A percentile compares a stretch with the other conserved stretches of the same genome.
Conservation (phyloP, 2,113 vertebrate species). For the Rhegmatorhina hoffmannsi region DNA sequence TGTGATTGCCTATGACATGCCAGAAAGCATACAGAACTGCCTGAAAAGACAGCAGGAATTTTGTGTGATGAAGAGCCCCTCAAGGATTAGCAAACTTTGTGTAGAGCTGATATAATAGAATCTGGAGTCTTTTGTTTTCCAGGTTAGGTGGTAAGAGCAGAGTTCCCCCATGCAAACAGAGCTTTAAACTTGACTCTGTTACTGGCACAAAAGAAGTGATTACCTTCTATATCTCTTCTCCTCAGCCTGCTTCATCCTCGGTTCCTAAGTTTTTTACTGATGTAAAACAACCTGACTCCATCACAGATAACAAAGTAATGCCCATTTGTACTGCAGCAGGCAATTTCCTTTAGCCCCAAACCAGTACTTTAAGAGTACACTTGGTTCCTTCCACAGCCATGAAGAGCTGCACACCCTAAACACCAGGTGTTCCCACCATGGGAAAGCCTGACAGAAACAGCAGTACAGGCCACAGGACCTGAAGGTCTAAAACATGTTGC, state of each 20-base stretch:
- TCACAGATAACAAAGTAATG: neutral
- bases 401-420: neutral
- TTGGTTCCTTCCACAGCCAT: neutral
- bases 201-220: neutral
- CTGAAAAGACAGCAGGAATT: neutral
- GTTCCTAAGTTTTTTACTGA: neutral
- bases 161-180: neutral
- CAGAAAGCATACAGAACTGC: neutral
- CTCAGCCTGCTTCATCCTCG: neutral
- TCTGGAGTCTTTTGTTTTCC: neutral
- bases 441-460: neutral
- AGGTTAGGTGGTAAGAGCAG: neutral
- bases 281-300: neutral
- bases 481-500: neutral
- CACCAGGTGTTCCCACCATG: neutral
- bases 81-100: neutral
- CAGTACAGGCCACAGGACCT: neutral
- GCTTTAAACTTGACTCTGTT: neutral
- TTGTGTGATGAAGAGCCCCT: neutral
- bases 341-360: neutral
- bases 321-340: neutral
- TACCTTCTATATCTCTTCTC: neutral
- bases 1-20: neutral
- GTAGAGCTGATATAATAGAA: neutral
- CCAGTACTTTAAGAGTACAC: neutral